These are phyloP conservation scores for Apamea anceps DNA, from an alignment of 2,888 invertebrate genomes.

Conservation along the genomic window DNA sequence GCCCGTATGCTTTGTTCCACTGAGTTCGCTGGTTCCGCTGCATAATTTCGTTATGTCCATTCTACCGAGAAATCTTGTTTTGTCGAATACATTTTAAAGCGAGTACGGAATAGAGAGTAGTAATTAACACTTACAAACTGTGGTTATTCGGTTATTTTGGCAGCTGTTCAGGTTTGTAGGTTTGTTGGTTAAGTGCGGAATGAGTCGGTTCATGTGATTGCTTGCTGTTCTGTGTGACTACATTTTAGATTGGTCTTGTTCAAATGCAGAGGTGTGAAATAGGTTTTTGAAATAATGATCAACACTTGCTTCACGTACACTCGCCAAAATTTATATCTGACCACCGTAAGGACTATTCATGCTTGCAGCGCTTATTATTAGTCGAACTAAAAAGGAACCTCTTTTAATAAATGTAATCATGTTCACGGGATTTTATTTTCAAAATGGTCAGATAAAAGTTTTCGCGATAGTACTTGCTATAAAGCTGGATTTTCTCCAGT, in stretches of 20 bases:
- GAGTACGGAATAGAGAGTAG: slow-evolving; percentile 62
- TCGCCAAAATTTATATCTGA: too few relatives aligned
- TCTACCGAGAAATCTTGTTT: slow-evolving; percentile 80
- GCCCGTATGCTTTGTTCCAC: slow-evolving; percentile 73
- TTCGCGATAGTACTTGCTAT: background rate
- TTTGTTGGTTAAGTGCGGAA: slow-evolving; percentile 31
- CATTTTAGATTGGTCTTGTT: slow-evolving; percentile 11
- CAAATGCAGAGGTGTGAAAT: background rate
- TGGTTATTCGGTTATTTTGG: slow-evolving; percentile 48
- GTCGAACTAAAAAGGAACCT: too few relatives aligned
- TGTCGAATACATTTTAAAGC: slow-evolving; percentile 74
- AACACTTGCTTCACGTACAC: background rate
- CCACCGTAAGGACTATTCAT: too few relatives aligned
- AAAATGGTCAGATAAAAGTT: too few relatives aligned
- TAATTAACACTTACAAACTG: slow-evolving; percentile 62
- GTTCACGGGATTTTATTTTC: too few relatives aligned
- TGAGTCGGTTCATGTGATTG: slow-evolving; percentile 30
- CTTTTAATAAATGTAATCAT: too few relatives aligned
- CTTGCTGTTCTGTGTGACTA: background rate
- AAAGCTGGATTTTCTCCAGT: background rate
- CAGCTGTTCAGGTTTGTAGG: slow-evolving; percentile 40
- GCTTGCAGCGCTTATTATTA: too few relatives aligned
- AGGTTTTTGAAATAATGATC: background rate
- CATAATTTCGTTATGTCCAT: slow-evolving; percentile 85
- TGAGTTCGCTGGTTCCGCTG: slow-evolving; percentile 69